Evolutionary conservation across 1,140 invertebrate genomes (phyloP), one percentile per base, ranked within the genome.

Genomic region (Drosophila sproati): DNA sequence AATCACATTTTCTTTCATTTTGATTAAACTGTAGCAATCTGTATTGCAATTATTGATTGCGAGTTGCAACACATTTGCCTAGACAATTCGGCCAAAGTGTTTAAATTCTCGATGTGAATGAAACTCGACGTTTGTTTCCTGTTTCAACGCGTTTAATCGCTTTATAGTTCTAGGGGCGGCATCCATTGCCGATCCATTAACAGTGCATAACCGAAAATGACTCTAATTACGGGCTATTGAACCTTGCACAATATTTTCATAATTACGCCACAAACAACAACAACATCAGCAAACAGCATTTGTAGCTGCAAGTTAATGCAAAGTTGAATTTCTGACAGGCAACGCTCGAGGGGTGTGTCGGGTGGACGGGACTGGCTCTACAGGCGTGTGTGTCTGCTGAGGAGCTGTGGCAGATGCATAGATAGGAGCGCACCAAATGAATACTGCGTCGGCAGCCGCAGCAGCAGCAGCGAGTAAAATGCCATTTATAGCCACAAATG

Each of bases 221-320:
- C 62, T 57, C 70, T 64, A 77, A 82, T 83, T 75, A 52, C 55
- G 80, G 80, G 80, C 80, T 83, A 79, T 82, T 82, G 78, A 86
- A 86, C 82, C 82, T 86, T 87, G 82, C 82, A 82, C 82, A 86
- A 87, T 88, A 87, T 87, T 79, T 87, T 87, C 83, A 87, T 87
- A 87, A 82, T 88, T 88, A 78, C 66, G 61, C 48, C 62, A 66
- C 64, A 64, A 52, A 70, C 55, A 39, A 56, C 51, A 43, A 41
- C 62, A 43, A 43, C 57, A 62, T 55, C 31, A n/a, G 31, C 60
- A 76, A 67, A 54, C 43, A 50, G 50, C 32, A 12, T 32, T 31
- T 48, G 8, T 20, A 48, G 45, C 51, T 70, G 31, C 52, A 56
- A 66, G 56, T 51, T 64, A 77, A 69, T 74, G 63, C 64, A 69